Conservation (phyloP, 2,113 vertebrate genomes). For the Syngnathus scovelli region DNA sequence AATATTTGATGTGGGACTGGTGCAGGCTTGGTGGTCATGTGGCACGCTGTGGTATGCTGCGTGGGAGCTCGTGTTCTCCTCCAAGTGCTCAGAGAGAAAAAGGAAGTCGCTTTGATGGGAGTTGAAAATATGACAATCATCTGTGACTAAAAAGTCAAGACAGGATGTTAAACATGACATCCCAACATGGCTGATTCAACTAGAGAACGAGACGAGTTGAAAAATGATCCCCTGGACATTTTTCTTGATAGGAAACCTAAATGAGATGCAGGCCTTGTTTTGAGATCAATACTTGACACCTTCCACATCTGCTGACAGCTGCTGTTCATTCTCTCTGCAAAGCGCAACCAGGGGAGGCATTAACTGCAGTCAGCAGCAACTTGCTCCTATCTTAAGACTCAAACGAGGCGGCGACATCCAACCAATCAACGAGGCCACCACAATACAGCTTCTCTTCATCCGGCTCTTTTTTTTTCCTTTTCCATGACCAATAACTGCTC, state of each 20-base stretch:
- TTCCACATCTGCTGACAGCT: too few relatives aligned
- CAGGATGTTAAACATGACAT: not conserved
- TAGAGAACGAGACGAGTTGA: too few relatives aligned
- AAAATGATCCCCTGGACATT: too few relatives aligned
- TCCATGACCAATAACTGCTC: not conserved
- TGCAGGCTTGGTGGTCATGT: constrained; percentile 39
- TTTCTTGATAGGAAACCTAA: too few relatives aligned
- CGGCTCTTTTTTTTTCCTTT: not conserved
- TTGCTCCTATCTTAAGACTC: too few relatives aligned
- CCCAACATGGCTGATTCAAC: too few relatives aligned
- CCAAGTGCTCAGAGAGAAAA: constrained; percentile 21
- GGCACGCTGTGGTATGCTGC: constrained; percentile 38
- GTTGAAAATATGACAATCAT: not conserved
- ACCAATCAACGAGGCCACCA: not conserved
- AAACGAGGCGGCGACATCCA: not conserved
- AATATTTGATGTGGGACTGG: constrained; percentile 65
- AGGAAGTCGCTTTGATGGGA: constrained; percentile 24
- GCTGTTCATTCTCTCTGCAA: too few relatives aligned
- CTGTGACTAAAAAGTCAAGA: not conserved
- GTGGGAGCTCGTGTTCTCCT: constrained; percentile 29
- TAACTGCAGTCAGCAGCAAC: too few relatives aligned
- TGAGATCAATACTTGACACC: too few relatives aligned
- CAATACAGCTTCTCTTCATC: not conserved
- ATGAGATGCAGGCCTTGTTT: too few relatives aligned
- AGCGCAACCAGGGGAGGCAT: too few relatives aligned